Evolutionary conservation across 2,113 vertebrate genomes (phyloP).

Genomic region (Tor tambroides): DNA sequence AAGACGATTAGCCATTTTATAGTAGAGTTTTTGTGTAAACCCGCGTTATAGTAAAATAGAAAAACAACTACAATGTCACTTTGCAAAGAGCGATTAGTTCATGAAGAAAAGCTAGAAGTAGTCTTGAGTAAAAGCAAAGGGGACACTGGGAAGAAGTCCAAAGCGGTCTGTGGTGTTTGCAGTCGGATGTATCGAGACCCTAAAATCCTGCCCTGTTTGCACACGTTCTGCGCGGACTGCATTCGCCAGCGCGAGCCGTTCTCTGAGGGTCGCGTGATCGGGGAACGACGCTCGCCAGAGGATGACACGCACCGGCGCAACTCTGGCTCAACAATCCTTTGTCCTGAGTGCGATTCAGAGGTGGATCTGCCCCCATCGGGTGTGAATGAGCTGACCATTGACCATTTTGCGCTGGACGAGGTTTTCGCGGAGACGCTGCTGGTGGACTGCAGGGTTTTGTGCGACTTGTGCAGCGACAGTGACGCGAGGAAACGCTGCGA

Average conservation of each 20-base stretch:
- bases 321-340: slow-evolving; percentile 75
- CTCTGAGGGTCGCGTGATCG: slow-evolving; percentile 59
- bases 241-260: slow-evolving; percentile 79
- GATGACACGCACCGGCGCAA: slow-evolving; percentile 45
- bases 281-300: slow-evolving; percentile 50
- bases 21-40: background rate
- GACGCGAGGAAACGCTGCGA: slow-evolving; percentile 83
- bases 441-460: slow-evolving; percentile 73
- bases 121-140: background rate
- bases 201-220: slow-evolving; percentile 86
- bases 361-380: slow-evolving; percentile 83
- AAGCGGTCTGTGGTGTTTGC: slow-evolving; percentile 79
- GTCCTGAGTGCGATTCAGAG: slow-evolving; percentile 86
- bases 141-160: slow-evolving; percentile 53
- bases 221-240: slow-evolving; percentile 86
- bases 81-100: slow-evolving; percentile 1
- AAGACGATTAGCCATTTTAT: background rate
- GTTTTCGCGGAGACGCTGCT: slow-evolving; percentile 80
- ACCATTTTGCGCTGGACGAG: slow-evolving; percentile 84
- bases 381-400: slow-evolving; percentile 77
- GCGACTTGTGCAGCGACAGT: slow-evolving; percentile 87
- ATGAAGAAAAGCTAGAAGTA: background rate
- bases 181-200: slow-evolving; percentile 77
- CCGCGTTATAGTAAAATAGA: background rate
- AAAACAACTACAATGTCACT: slow-evolving; percentile 15